A percentile compares a stretch with the other conserved stretches of the same genome.
phyloP scores from a whole-genome alignment of 2,113 vertebrate genomes.

The Oreochromis tanganicae region DNA sequence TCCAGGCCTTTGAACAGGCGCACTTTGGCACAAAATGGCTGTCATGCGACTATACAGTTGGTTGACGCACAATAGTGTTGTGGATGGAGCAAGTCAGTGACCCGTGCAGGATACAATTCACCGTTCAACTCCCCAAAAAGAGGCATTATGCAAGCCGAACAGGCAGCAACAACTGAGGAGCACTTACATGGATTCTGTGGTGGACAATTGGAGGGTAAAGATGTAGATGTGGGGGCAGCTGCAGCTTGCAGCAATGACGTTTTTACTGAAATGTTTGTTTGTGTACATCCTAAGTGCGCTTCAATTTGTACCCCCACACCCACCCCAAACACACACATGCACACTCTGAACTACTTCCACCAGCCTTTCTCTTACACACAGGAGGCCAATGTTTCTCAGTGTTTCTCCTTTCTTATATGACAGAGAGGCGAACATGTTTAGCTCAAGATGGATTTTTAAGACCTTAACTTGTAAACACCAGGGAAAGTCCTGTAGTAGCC shows the following conservation, averaged over 20 bases:
- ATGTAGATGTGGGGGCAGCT: neutral
- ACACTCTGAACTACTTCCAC: neutral
- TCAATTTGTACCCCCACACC: neutral
- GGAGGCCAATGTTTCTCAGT: neutral
- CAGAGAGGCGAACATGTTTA: neutral
- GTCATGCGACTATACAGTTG: slow-evolving; percentile 47
- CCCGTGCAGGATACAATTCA: slow-evolving; percentile 47
- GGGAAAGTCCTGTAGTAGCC: neutral
- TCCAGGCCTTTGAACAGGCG: slow-evolving; percentile 38
- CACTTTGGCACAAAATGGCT: slow-evolving; percentile 65
- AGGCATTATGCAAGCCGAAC: slow-evolving; percentile 26
- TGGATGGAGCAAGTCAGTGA: slow-evolving; percentile 49
- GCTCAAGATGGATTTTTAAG: neutral
- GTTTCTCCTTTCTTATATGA: neutral
- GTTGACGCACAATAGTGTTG: slow-evolving; percentile 39
- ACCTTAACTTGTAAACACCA: slow-evolving; percentile 15
- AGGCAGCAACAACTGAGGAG: slow-evolving; percentile 12
- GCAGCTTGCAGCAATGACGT: neutral
- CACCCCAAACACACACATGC: accelerated
- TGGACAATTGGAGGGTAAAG: slow-evolving; percentile 1
- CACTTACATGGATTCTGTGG: neutral
- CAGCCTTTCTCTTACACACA: neutral
- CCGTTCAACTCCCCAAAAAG: slow-evolving; percentile 24
- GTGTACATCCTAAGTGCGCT: neutral
- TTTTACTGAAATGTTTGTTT: neutral